Conservation (phyloP, 2,113 vertebrate species). For the Lepus europaeus region DNA sequence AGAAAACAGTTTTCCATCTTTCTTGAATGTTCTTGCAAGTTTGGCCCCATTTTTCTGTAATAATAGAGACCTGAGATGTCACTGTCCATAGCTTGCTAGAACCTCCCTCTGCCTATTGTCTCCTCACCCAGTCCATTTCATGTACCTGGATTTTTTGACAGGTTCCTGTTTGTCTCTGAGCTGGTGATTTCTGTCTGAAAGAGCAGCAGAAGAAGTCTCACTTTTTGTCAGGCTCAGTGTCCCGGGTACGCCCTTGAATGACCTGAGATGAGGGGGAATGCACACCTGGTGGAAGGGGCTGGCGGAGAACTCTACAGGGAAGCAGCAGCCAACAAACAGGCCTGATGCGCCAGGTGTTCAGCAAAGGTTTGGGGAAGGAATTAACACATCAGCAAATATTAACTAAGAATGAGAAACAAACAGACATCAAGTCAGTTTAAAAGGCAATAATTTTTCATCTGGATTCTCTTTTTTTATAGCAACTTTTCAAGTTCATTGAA, state of each 20-base stretch:
- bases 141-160: not conserved
- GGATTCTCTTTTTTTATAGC: not conserved
- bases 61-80: not conserved
- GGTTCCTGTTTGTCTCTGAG: not conserved
- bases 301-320: no score
- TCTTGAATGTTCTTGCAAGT: not conserved
- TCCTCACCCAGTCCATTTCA: not conserved
- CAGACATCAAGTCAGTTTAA: not conserved
- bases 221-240: fast-evolving
- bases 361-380: not conserved
- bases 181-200: not conserved
- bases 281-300: not conserved
- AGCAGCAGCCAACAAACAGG: no score
- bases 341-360: not conserved
- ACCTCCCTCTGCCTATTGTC: no score
- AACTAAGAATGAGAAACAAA: not conserved
- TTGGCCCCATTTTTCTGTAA: not conserved
- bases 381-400: not conserved
- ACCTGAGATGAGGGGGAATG: not conserved
- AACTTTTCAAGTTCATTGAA: not conserved
- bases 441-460: not conserved
- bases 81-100: not conserved
- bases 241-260: not conserved
- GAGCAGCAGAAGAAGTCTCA: not conserved
- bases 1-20: not conserved